Conservation (phyloP, 2,113 vertebrate species). For the Chlorodrepanis virens region DNA sequence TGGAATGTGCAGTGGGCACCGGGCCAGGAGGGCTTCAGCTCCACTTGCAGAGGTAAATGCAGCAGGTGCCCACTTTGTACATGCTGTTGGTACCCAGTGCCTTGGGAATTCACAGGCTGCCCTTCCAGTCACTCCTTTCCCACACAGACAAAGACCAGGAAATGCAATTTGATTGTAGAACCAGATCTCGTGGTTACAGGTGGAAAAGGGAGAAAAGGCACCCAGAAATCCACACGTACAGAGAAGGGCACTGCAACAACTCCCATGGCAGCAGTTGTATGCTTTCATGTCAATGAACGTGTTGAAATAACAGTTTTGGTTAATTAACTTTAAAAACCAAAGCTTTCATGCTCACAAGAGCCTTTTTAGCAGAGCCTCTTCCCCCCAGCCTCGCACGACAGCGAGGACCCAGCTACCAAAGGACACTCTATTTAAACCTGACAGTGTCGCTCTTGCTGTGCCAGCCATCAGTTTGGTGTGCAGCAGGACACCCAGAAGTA, state of each 20-base stretch:
- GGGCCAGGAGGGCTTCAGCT: neutral
- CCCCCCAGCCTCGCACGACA: neutral
- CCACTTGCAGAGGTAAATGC: neutral
- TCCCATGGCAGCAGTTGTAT: neutral
- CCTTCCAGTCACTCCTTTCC: neutral
- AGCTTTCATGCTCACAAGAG: neutral
- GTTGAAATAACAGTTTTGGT: neutral
- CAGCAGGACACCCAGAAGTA: neutral
- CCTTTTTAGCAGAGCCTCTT: neutral
- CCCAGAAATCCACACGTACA: neutral
- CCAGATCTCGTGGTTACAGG: neutral
- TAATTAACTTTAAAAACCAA: neutral
- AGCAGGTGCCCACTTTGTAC: accelerated
- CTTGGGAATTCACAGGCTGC: neutral
- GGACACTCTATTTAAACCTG: neutral
- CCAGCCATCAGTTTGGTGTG: neutral
- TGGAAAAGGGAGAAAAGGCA: neutral
- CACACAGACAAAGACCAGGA: neutral
- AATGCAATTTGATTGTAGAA: neutral
- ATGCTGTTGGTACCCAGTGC: accelerated
- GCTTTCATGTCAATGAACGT: neutral
- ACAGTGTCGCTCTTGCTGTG: neutral
- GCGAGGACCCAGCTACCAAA: neutral
- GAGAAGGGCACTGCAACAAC: accelerated
- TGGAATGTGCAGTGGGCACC: neutral